Percentiles rank a stretch among this genome's conserved stretches.
Evolutionary conservation across 2,113 vertebrate genomes (phyloP).

Genomic region (Takifugu flavidus): DNA sequence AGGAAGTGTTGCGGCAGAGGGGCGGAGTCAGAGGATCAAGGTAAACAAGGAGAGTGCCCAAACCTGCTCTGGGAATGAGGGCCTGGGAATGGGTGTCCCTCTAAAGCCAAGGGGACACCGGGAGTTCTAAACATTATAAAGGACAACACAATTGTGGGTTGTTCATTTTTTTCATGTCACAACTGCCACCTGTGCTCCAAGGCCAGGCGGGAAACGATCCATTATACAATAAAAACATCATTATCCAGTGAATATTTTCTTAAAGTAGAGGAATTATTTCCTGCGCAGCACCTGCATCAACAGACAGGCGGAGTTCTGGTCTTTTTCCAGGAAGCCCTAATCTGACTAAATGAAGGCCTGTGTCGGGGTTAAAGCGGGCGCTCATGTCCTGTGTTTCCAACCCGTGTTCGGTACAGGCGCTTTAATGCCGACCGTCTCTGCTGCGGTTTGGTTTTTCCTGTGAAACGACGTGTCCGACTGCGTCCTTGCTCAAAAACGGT

Average conservation of each 20-base stretch:
- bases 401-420: conserved; percentile 27
- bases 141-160: too few species aligned
- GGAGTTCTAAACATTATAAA: neutral
- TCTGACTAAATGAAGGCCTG: conserved; percentile 36
- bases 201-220: conserved; percentile 7
- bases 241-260: neutral
- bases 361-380: conserved; percentile 14
- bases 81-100: neutral
- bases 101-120: neutral
- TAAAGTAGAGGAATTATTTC: neutral
- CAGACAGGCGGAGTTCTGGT: neutral
- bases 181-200: conserved; percentile 1
- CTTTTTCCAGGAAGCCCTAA: conserved; percentile 36
- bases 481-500: conserved; percentile 32
- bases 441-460: conserved; percentile 28
- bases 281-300: conserved; percentile 19
- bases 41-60: conserved; percentile 58
- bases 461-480: conserved; percentile 19
- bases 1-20: conserved; percentile 52
- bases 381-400: conserved; percentile 7
- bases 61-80: conserved; percentile 53
- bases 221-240: conserved; percentile 5
- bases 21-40: conserved; percentile 40
- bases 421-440: conserved; percentile 10
- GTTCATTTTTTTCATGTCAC: neutral